Evolutionary conservation across 2,113 vertebrate species (phyloP).

Genomic region (Oceanites oceanicus): DNA sequence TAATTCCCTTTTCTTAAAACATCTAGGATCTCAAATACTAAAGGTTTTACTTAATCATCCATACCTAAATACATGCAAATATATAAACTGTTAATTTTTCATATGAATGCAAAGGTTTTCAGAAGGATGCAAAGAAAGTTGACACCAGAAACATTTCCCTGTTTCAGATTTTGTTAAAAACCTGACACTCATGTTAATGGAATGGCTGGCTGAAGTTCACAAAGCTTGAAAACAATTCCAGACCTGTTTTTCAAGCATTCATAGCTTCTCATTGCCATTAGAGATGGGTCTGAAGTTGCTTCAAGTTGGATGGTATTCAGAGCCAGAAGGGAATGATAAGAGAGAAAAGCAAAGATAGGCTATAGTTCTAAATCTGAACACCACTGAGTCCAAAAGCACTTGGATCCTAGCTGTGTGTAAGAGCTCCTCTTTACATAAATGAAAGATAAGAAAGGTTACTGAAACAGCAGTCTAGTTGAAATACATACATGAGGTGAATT

Average conservation of each 20-base stretch:
- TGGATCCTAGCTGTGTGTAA: background rate
- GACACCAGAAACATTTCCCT: background rate
- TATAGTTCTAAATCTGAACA: background rate
- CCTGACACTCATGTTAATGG: background rate
- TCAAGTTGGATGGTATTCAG: background rate
- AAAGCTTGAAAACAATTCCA: background rate
- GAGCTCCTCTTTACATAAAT: background rate
- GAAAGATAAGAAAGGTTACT: background rate
- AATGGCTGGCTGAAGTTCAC: background rate
- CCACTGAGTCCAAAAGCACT: background rate
- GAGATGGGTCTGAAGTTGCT: background rate
- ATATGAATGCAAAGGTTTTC: background rate
- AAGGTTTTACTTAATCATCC: background rate
- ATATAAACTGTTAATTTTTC: background rate
- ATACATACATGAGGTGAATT: background rate
- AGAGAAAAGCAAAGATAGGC: background rate
- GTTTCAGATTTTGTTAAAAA: background rate
- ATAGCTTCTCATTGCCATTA: background rate
- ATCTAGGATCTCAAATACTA: background rate
- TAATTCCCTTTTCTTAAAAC: background rate
- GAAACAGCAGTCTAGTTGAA: background rate
- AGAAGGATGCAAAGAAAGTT: background rate
- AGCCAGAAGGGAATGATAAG: background rate
- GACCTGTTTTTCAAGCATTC: background rate
- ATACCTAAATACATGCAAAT: background rate